Evolutionary conservation across 2,113 vertebrate genomes (phyloP).

Genomic region (Aegithalos caudatus): DNA sequence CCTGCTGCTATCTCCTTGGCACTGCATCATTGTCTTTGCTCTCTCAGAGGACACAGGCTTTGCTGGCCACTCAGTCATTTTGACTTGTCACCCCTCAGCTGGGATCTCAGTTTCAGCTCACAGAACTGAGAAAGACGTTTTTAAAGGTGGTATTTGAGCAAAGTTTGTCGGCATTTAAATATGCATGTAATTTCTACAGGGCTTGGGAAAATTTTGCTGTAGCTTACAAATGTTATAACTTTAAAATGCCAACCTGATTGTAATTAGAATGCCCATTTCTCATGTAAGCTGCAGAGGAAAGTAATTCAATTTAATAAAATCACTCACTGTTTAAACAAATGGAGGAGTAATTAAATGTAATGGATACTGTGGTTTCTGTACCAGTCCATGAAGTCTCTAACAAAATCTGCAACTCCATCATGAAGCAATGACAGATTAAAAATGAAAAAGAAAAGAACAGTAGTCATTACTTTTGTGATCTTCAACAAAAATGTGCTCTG

Average conservation of each 20-base stretch:
- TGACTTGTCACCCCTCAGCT: neutral
- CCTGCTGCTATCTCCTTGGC: neutral
- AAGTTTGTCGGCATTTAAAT: neutral
- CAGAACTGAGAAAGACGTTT: neutral
- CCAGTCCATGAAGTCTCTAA: neutral
- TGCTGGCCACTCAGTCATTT: neutral
- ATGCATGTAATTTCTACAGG: neutral
- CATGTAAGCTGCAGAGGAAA: neutral
- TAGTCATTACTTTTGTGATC: constrained; percentile 1
- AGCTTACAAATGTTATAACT: neutral
- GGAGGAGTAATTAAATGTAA: neutral
- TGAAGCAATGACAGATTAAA: neutral
- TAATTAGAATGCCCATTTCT: neutral
- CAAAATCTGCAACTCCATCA: neutral
- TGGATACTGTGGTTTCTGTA: neutral
- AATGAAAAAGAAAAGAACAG: neutral
- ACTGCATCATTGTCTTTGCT: neutral
- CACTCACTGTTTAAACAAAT: neutral
- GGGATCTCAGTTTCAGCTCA: neutral
- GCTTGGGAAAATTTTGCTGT: neutral
- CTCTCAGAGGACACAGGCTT: neutral
- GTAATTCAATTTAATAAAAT: constrained; percentile 3
- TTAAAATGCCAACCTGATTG: neutral
- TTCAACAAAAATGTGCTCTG: neutral
- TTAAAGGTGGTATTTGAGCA: neutral